phyloP scores from a whole-genome alignment of 2,797 vertebrate species.

The Melopsittacus undulatus region DNA sequence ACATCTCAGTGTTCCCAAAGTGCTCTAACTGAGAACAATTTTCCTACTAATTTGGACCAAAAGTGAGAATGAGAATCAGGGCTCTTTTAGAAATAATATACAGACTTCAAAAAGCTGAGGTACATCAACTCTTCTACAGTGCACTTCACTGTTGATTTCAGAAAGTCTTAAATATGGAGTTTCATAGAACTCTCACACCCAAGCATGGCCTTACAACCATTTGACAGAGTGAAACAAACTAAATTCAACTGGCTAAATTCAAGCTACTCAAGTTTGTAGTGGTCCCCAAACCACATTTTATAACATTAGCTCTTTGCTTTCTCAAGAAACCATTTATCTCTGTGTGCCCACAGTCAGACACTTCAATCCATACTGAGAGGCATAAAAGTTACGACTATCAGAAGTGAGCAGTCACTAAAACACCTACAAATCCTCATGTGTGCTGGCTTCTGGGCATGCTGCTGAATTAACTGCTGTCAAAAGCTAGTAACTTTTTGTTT shows the following conservation, averaged over 20 bases:
- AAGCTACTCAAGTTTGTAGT: background rate
- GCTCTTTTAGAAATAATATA: background rate
- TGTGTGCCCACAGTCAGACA: background rate
- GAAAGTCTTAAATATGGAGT: background rate
- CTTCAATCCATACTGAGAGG: background rate
- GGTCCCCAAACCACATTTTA: background rate
- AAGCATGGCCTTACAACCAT: background rate
- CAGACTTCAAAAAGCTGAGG: background rate
- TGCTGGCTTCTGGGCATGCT: background rate
- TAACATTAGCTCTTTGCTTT: background rate
- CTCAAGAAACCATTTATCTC: background rate
- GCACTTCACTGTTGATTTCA: background rate
- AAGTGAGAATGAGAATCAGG: background rate
- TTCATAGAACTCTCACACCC: background rate
- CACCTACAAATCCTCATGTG: background rate
- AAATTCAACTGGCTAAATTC: background rate
- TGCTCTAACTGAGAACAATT: background rate
- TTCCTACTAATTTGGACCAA: background rate
- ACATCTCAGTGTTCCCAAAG: background rate
- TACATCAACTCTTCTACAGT: background rate
- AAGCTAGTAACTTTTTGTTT: background rate
- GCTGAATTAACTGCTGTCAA: background rate
- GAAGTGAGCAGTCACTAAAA: background rate
- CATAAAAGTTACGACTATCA: background rate
- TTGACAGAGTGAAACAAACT: background rate